phyloP scores from a whole-genome alignment of 1,140 invertebrate genomes.

The Cherax quadricarinatus region DNA sequence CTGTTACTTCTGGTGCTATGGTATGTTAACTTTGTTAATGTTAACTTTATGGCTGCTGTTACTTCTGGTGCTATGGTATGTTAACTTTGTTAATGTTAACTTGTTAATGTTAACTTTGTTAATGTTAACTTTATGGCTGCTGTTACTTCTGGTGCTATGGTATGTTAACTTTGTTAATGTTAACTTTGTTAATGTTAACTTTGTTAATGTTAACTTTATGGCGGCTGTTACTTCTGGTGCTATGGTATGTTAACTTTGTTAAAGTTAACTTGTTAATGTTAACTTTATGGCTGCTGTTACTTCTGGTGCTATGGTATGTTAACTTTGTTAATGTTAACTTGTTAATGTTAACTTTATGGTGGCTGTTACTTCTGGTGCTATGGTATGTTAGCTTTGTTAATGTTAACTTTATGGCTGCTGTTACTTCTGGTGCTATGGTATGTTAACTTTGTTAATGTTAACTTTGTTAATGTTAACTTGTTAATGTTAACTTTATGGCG shows the following conservation, averaged over 20 bases:
- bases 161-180: slow-evolving; percentile 25
- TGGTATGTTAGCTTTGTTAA: too few relatives aligned
- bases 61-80: slow-evolving; percentile 14
- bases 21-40: too few relatives aligned
- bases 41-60: slow-evolving; percentile 43
- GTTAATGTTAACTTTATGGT: slow-evolving; percentile 41
- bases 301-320: slow-evolving; percentile 17
- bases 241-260: too few relatives aligned
- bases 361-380: slow-evolving; percentile 18
- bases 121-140: slow-evolving; percentile 41
- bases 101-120: too few relatives aligned
- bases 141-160: slow-evolving; percentile 24
- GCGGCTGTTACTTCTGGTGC: slow-evolving; percentile 29
- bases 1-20: slow-evolving; percentile 24
- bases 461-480: too few relatives aligned
- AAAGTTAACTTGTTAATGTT: too few relatives aligned
- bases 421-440: slow-evolving; percentile 21
- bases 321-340: too few relatives aligned
- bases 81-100: too few relatives aligned
- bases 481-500: slow-evolving; percentile 38
- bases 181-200: too few relatives aligned
- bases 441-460: slow-evolving; percentile 35
- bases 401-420: slow-evolving; percentile 39
- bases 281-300: slow-evolving; percentile 46
- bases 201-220: slow-evolving; percentile 37